Evolutionary conservation across 2,113 vertebrate species (phyloP).

Genomic region (Aegypius monachus): DNA sequence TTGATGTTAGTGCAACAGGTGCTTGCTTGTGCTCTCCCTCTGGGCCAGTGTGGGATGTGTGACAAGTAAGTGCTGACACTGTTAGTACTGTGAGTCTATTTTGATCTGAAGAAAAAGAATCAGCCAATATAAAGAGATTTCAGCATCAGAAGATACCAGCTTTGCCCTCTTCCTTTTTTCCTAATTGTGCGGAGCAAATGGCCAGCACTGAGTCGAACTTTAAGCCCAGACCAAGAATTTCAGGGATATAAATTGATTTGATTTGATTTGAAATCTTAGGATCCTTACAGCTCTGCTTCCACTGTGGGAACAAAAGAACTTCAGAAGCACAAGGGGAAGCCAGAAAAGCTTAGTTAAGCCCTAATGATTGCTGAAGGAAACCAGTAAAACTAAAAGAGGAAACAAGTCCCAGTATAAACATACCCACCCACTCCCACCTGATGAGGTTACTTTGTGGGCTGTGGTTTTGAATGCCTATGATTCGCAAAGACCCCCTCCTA

Average conservation of each 20-base stretch:
- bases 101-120: neutral
- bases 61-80: neutral
- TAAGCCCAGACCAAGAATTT: neutral
- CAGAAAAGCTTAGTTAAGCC: constrained; percentile 53
- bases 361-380: constrained; percentile 50
- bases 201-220: neutral
- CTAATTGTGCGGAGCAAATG: neutral
- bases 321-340: constrained; percentile 14
- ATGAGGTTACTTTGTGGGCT: constrained; percentile 14
- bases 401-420: constrained; percentile 12
- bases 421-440: neutral
- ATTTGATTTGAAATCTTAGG: neutral
- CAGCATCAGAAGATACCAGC: neutral
- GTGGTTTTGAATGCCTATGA: constrained; percentile 10
- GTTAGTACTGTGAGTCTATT: neutral
- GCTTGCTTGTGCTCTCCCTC: neutral
- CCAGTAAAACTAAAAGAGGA: constrained; percentile 56
- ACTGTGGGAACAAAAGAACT: neutral
- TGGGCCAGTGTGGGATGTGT: neutral
- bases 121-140: neutral
- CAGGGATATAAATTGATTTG: neutral
- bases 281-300: neutral
- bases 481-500: neutral
- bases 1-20: neutral
- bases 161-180: neutral